Percentiles rank a stretch among this genome's conserved stretches.
Conservation (phyloP, 1,140 invertebrate species). For the Paraescarpia echinospica region DNA sequence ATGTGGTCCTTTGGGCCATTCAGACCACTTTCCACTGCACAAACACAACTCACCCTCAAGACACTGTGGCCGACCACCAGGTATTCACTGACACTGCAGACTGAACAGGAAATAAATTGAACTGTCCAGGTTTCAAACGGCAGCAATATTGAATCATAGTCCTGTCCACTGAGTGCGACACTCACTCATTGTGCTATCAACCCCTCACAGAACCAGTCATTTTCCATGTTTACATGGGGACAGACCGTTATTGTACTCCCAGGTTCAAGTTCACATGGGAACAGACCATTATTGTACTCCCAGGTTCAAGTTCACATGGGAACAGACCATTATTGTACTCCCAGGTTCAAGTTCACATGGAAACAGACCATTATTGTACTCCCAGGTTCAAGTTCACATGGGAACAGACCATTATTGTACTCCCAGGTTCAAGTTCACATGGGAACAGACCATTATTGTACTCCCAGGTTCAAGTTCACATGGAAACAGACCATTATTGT, state of each 20-base stretch:
- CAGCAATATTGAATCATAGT: neutral
- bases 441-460: neutral
- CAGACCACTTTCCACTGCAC: neutral
- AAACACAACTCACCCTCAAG: too few species aligned
- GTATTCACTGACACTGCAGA: too few species aligned
- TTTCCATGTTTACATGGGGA: neutral
- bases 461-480: too few species aligned
- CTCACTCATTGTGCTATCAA: too few species aligned
- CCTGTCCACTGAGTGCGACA: neutral
- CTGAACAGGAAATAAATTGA: neutral
- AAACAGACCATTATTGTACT: too few species aligned
- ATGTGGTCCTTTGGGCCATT: neutral
- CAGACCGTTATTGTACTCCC: neutral
- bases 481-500: too few species aligned
- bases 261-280: neutral
- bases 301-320: constrained; percentile 6
- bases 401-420: neutral
- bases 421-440: constrained; percentile 5
- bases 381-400: too few species aligned
- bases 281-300: neutral
- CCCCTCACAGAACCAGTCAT: too few species aligned
- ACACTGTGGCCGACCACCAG: too few species aligned
- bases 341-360: too few species aligned
- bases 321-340: neutral
- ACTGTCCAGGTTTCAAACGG: neutral